phyloP scores from a whole-genome alignment of 2,797 vertebrate species.

The Gallinago solitaria region DNA sequence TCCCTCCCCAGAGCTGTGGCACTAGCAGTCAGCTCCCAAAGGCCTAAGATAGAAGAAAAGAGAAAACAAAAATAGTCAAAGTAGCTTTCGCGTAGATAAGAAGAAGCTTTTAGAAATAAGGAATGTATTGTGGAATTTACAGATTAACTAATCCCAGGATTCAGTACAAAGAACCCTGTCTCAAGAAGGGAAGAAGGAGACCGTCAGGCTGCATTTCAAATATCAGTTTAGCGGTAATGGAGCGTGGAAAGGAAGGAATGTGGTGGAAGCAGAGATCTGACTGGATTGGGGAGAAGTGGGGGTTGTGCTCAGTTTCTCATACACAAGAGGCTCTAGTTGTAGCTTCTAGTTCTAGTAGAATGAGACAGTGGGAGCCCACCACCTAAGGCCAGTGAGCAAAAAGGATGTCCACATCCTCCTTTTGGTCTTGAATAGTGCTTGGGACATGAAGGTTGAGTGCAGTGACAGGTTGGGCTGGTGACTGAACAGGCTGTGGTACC shows the following conservation, averaged over 20 bases:
- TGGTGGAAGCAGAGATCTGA: not conserved
- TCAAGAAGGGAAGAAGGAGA: not conserved
- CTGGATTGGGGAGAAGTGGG: not conserved
- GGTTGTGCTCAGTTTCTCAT: not conserved
- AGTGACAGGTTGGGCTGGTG: not conserved
- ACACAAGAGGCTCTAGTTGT: too few relatives aligned
- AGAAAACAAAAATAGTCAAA: not conserved
- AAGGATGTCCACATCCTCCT: not conserved
- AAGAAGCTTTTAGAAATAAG: not conserved
- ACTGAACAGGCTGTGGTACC: not conserved
- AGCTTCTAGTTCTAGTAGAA: not conserved
- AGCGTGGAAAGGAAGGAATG: not conserved
- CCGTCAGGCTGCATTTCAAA: not conserved
- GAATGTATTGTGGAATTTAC: not conserved
- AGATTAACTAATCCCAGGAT: conserved; percentile 9
- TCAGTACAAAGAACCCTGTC: not conserved
- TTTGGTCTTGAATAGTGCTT: not conserved
- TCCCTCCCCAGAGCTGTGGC: not conserved
- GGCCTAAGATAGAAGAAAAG: not conserved
- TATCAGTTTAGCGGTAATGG: not conserved
- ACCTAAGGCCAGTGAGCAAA: not conserved
- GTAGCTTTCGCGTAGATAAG: not conserved
- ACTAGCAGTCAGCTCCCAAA: not conserved
- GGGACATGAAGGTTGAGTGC: fast-evolving
- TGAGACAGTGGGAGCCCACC: too few relatives aligned